Evolutionary conservation across 2,888 invertebrate species (phyloP).

Genomic region (Erannis defoliaria): DNA sequence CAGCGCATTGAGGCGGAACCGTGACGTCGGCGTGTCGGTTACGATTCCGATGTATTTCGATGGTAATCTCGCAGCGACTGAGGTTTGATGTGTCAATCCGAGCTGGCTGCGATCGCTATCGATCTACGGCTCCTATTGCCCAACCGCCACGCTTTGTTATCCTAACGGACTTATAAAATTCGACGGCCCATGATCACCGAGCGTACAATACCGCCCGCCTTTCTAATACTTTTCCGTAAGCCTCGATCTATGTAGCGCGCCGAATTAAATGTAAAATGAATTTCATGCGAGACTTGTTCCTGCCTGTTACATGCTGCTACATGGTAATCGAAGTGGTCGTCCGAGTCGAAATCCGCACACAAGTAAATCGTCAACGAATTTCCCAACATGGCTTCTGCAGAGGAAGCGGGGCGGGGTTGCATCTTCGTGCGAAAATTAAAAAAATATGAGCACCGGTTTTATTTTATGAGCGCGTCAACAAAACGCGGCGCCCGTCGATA

Average conservation of each 20-base stretch:
- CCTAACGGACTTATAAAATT: slow-evolving; percentile 78
- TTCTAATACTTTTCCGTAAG: slow-evolving; percentile 45
- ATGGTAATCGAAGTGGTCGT: slow-evolving; percentile 61
- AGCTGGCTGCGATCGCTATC: slow-evolving; percentile 75
- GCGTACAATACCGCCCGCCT: slow-evolving; percentile 62
- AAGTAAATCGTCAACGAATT: slow-evolving; percentile 81
- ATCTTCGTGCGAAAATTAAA: slow-evolving; percentile 74
- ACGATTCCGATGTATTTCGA: slow-evolving; percentile 77
- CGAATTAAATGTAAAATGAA: slow-evolving; percentile 58
- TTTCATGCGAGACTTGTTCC: slow-evolving; percentile 61
- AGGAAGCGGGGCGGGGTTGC: slow-evolving; percentile 62
- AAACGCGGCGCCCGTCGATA: slow-evolving; percentile 51
- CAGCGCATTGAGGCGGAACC: slow-evolving; percentile 64
- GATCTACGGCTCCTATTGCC: slow-evolving; percentile 79
- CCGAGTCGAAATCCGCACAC: slow-evolving; percentile 66
- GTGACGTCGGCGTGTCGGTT: slow-evolving; percentile 78
- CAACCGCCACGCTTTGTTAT: slow-evolving; percentile 82
- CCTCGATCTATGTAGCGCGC: slow-evolving; percentile 42
- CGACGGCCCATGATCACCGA: slow-evolving; percentile 67
- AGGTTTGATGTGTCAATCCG: slow-evolving; percentile 84
- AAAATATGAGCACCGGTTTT: slow-evolving; percentile 66
- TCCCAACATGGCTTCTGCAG: slow-evolving; percentile 80
- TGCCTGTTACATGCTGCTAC: slow-evolving; percentile 60
- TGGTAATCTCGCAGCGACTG: slow-evolving; percentile 74
- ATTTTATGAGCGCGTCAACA: slow-evolving; percentile 66